Evolutionary conservation across 2,797 vertebrate genomes (phyloP).

Genomic region (Syngnathus acus): DNA sequence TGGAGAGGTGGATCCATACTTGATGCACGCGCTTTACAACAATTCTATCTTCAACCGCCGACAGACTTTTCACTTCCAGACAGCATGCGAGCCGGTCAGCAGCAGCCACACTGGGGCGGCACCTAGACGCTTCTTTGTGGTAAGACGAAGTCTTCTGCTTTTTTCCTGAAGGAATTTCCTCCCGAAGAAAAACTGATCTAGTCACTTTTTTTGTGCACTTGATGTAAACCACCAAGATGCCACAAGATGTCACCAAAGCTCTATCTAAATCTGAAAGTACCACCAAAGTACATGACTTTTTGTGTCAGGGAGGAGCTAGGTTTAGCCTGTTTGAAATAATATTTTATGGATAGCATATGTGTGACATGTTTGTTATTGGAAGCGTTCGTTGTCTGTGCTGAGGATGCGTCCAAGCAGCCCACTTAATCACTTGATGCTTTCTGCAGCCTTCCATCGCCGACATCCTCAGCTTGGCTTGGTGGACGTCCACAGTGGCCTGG

Average conservation of each 20-base stretch:
- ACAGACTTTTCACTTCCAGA: constrained; percentile 91
- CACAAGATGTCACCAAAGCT: no score
- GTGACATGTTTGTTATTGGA: no score
- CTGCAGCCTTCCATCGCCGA: constrained; percentile 89
- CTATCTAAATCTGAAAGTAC: no score
- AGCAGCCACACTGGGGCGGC: constrained; percentile 90
- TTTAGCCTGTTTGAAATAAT: no score
- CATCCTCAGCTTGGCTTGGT: constrained; percentile 90
- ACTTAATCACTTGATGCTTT: constrained; percentile 5
- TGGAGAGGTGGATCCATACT: constrained; percentile 88
- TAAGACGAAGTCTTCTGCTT: constrained; percentile 38
- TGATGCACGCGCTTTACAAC: constrained; percentile 96
- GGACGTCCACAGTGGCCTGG: constrained; percentile 93
- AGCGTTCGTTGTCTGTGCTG: no score
- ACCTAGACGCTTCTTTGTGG: constrained; percentile 82
- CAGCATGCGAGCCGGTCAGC: constrained; percentile 82
- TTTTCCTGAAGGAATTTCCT: no score
- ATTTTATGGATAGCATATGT: no score
- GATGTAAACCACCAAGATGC: no score
- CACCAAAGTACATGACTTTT: no score
- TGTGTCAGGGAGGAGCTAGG: no score
- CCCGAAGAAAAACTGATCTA: no score
- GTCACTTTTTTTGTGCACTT: no score
- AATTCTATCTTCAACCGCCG: constrained; percentile 87
- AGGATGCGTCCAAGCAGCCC: background rate